Evolutionary conservation across 2,113 vertebrate species (phyloP).

Genomic region (Lepus americanus): DNA sequence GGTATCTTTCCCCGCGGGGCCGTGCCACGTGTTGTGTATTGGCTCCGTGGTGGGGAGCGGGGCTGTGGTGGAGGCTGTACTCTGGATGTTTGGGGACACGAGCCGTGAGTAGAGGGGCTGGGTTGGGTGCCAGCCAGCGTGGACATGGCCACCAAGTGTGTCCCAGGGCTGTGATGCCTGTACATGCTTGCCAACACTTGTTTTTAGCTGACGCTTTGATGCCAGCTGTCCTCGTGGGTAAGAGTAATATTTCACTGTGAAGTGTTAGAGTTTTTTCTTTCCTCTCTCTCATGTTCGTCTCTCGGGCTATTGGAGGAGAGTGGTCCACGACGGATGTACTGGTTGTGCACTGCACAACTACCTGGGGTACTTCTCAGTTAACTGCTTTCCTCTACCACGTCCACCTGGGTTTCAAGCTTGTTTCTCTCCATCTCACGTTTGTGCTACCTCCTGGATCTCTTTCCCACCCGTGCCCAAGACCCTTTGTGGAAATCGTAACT

Average conservation of each 20-base stretch:
- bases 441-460: not conserved
- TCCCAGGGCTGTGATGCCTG: not conserved
- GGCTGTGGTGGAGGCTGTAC: no score
- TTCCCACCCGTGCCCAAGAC: not conserved
- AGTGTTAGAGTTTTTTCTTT: not conserved
- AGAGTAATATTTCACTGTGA: not conserved
- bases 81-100: rapidly evolving
- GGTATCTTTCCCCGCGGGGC: not conserved
- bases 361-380: rapidly evolving
- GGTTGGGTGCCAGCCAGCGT: not conserved
- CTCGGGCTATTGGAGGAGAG: not conserved
- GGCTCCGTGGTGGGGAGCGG: not conserved
- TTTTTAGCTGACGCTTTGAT: not conserved
- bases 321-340: rapidly evolving
- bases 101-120: not conserved
- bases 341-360: not conserved
- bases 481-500: not conserved
- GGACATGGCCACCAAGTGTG: not conserved
- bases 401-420: not conserved
- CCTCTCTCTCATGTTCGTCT: not conserved
- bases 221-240: not conserved
- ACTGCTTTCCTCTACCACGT: not conserved
- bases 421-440: not conserved
- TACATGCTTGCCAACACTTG: not conserved
- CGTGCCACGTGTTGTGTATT: not conserved